phyloP scores from a whole-genome alignment of 2,888 invertebrate genomes.

The Drosophila seclusa region DNA sequence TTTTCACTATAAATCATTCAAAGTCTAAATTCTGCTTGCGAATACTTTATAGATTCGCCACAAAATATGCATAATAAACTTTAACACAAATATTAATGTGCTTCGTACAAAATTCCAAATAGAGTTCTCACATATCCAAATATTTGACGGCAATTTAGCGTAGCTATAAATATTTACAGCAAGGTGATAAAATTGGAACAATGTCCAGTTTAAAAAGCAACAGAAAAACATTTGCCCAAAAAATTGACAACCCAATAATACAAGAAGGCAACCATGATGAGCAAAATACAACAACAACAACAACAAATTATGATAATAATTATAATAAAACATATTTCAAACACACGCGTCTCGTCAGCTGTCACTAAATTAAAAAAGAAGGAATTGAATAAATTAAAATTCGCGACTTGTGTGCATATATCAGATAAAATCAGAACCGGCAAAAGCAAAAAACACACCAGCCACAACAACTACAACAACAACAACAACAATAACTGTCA shows the following conservation, averaged over 20 bases:
- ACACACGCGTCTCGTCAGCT: constrained; percentile 46
- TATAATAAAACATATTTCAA: constrained; percentile 63
- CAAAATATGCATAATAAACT: constrained; percentile 35
- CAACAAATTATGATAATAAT: constrained; percentile 10
- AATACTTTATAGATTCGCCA: constrained; percentile 15
- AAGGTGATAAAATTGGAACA: constrained; percentile 35
- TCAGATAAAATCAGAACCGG: constrained; percentile 59
- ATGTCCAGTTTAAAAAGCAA: constrained; percentile 29
- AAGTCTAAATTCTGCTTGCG: not conserved
- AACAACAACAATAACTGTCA: constrained; percentile 16
- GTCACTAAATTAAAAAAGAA: constrained; percentile 46
- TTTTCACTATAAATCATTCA: constrained; percentile 13
- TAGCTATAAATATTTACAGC: constrained; percentile 23
- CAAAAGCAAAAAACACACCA: constrained; percentile 39
- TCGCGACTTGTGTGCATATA: constrained; percentile 65
- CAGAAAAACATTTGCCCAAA: constrained; percentile 35
- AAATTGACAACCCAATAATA: constrained; percentile 14
- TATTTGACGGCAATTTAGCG: constrained; percentile 9
- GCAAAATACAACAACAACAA: constrained; percentile 13
- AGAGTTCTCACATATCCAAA: constrained; percentile 27
- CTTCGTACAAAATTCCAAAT: constrained; percentile 21
- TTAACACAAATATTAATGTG: constrained; percentile 3
- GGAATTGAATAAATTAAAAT: constrained; percentile 74
- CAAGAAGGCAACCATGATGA: constrained; percentile 3
- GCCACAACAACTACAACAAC: constrained; percentile 9